Evolutionary conservation across 2,888 invertebrate species (phyloP), one percentile per base, ranked within the genome.

Genomic region (Acronicta leporina): DNA sequence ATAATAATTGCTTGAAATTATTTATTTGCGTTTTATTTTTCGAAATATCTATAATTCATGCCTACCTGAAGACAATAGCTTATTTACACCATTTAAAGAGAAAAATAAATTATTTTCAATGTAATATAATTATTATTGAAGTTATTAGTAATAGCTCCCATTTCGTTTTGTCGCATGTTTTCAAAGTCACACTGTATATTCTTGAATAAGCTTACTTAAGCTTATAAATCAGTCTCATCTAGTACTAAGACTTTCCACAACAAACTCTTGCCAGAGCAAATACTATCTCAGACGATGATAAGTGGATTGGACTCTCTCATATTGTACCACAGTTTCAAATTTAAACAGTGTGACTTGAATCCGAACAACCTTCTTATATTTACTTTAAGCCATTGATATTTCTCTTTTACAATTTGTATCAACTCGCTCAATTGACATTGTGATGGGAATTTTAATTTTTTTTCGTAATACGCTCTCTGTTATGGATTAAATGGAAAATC

Each of bases 261-360:
- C 72, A 69, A 63, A 68, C 70, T 79, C 63, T 75, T 75, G 77
- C 67, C 71, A 79, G 77, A 75, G 77, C 83, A 86, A 86, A 86
- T 75, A 82, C 77, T 76, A 79, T 80, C 75, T 61, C 65, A 70
- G 78, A 77, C 76, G 79, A 83, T 87, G 88, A 89, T 88, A 89
- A 89, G 87, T 88, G 88, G 82, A 89, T 88, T 87, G 88, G 81
- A 80, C 75, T 68, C 73, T 73, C 78, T 83, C 83, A 82, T 86
- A 88, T 84, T 81, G 83, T 81, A 73, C 68, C 69, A 73, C 73
- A 83, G 87, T 85, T 87, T 87, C 87, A 85, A 90, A 86, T 87
- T 89, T 87, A 87, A 89, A 87, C 87, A 84, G 73, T 80, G 83
- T 81, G 81, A 79, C 83, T 82, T 15, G 80, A 81, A 81, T 81